phyloP scores from a whole-genome alignment of 2,797 vertebrate genomes.

The Chiroxiphia lanceolata region DNA sequence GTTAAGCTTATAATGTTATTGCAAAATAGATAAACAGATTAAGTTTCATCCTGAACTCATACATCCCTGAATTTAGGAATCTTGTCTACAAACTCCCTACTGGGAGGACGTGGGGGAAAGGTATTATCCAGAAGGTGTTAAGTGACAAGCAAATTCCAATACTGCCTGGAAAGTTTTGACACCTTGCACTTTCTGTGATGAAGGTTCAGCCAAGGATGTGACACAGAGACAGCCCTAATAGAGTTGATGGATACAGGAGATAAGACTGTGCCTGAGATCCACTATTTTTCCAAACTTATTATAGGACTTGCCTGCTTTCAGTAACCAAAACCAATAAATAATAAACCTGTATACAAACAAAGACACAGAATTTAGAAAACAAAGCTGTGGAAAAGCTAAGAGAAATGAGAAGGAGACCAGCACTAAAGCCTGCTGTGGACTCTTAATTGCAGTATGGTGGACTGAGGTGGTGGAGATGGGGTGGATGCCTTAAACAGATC shows the following conservation, averaged over 20 bases:
- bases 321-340: background rate
- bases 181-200: background rate
- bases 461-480: background rate
- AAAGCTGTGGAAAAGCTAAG: background rate
- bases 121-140: background rate
- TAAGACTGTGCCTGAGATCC: background rate
- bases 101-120: background rate
- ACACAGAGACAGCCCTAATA: background rate
- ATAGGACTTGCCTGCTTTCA: background rate
- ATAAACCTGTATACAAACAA: conserved; percentile 13
- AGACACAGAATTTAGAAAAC: background rate
- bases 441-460: background rate
- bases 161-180: background rate
- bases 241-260: background rate
- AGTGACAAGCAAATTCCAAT: background rate
- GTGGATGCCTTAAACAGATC: background rate
- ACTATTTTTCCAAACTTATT: background rate
- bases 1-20: background rate
- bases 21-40: background rate
- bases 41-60: background rate
- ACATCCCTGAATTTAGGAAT: background rate
- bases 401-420: background rate
- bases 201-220: conserved; percentile 7
- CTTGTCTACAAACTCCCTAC: background rate
- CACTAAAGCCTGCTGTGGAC: background rate